Conservation (phyloP, 2,888 invertebrate species). For the Esperia sulphurella region DNA sequence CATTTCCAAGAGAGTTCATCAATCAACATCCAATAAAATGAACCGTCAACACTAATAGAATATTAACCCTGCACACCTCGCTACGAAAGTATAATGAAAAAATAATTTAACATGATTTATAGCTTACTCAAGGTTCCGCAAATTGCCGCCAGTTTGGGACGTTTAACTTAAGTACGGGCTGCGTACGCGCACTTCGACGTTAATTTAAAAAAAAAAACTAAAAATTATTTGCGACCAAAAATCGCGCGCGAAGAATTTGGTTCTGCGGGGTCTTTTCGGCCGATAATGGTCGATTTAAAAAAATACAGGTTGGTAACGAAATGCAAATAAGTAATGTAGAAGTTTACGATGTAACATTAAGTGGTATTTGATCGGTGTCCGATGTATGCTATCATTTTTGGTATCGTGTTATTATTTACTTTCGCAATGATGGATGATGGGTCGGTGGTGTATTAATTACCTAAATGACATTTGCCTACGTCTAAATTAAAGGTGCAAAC, state of each 20-base stretch:
- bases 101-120: conserved; percentile 76
- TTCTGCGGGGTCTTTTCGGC: conserved; percentile 26
- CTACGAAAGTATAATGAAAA: conserved; percentile 60
- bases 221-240: conserved; percentile 48
- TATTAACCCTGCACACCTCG: conserved; percentile 47
- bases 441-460: conserved; percentile 1
- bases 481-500: conserved; percentile 35
- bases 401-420: conserved; percentile 18
- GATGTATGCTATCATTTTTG: conserved; percentile 30
- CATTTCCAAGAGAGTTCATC: conserved; percentile 19
- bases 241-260: conserved; percentile 26
- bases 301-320: conserved; percentile 43
- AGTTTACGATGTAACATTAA: conserved; percentile 54
- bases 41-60: conserved; percentile 56
- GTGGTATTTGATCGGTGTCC: conserved; percentile 48
- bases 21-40: conserved; percentile 30
- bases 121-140: conserved; percentile 70
- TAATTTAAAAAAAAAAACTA: conserved; percentile 35
- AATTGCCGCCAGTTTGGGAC: conserved; percentile 72
- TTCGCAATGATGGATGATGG: conserved; percentile 4
- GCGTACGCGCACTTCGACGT: conserved; percentile 53
- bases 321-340: conserved; percentile 42
- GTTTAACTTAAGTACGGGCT: conserved; percentile 73
- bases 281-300: conserved; percentile 52
- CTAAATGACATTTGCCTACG: conserved; percentile 29